Percentiles rank a stretch among this genome's conserved stretches.
These are phyloP conservation scores for Allacma fusca DNA, from an alignment of 2,888 invertebrate genomes.

Conservation along the genomic window DNA sequence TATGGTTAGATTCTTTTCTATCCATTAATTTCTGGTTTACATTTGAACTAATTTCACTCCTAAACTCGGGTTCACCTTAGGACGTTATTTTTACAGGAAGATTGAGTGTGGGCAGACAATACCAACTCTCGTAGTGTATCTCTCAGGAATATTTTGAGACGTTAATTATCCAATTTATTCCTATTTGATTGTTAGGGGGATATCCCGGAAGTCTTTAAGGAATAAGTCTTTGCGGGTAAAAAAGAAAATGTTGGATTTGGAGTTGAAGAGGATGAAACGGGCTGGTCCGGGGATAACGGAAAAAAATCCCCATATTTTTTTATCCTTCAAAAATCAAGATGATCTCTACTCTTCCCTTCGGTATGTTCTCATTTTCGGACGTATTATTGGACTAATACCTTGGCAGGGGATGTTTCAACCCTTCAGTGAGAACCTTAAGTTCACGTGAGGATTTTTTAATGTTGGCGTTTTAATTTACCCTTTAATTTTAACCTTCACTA, in stretches of 20 bases:
- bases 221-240: background rate
- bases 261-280: background rate
- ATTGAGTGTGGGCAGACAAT: no score
- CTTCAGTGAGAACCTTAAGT: slow-evolving; percentile 10
- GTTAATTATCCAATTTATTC: no score
- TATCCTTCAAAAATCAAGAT: slow-evolving; percentile 34
- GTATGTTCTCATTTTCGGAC: slow-evolving; percentile 52
- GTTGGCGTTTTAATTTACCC: background rate
- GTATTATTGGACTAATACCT: slow-evolving; percentile 54
- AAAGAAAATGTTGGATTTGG: background rate
- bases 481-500: no score
- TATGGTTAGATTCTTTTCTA: no score
- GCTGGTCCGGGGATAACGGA: background rate
- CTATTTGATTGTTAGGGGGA: no score
- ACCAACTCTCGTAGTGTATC: no score
- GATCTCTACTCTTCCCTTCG: slow-evolving; percentile 42
- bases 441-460: slow-evolving; percentile 30
- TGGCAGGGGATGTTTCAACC: slow-evolving; percentile 51
- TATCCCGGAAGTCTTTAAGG: background rate
- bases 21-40: no score
- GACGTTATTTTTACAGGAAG: no score
- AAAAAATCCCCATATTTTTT: background rate
- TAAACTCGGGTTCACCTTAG: no score
- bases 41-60: no score
- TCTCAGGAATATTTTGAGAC: no score